Evolutionary conservation across 1,140 invertebrate genomes (phyloP).

Genomic region (Vanessa atalanta): DNA sequence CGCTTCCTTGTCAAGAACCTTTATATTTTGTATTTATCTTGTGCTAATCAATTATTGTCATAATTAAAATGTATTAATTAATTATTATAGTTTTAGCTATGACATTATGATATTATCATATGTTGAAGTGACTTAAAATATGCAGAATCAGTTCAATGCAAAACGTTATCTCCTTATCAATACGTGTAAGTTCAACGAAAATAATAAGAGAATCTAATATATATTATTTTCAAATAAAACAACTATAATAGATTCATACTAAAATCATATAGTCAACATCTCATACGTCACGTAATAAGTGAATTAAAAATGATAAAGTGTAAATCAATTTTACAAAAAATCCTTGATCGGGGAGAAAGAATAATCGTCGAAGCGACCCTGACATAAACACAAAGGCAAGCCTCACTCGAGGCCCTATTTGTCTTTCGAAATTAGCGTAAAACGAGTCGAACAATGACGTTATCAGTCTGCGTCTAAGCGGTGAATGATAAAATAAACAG

Average conservation of each 20-base stretch:
- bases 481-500: constrained; percentile 33
- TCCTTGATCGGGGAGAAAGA: not conserved
- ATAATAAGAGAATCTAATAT: too few relatives aligned
- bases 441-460: constrained; percentile 23
- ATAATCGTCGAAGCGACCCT: not conserved
- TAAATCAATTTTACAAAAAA: not conserved
- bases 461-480: constrained; percentile 32
- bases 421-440: constrained; percentile 11
- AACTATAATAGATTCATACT: too few relatives aligned
- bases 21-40: too few relatives aligned
- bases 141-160: too few relatives aligned
- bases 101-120: not conserved
- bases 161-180: too few relatives aligned
- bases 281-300: too few relatives aligned
- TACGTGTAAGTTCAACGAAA: too few relatives aligned
- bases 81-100: not conserved
- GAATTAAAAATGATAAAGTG: too few relatives aligned
- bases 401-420: constrained; percentile 13
- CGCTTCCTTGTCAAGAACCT: too few relatives aligned
- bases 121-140: too few relatives aligned
- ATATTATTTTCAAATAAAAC: too few relatives aligned
- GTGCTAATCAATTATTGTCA: not conserved
- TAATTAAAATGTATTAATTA: not conserved
- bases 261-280: too few relatives aligned
- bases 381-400: not conserved